Base-by-base conservation (phyloP, 2,113 vertebrate species). In the Scomber colias region DNA sequence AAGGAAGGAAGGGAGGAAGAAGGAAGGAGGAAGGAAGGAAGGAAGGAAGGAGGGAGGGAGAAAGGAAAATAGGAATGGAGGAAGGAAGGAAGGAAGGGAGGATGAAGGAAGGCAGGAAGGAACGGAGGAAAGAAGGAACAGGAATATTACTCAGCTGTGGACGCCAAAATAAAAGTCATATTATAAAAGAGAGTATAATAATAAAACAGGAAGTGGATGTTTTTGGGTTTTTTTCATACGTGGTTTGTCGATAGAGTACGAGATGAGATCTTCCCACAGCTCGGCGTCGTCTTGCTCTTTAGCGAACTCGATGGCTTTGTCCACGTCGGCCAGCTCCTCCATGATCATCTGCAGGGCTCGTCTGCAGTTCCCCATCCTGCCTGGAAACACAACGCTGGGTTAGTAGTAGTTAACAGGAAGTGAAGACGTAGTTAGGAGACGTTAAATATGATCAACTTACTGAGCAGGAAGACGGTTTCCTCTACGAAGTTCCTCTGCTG, bases 271-370 rank as follows among this genome's bases (percentile, higher is more conserved):
- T 87, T 99, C 98, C 98, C 98, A 99, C 46, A 99, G 96, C 81
- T 99, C 98, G 50, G 92, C 96, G 9, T 99, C 98, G 7, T 99
- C 98, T 86, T 99, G 98, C 73, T 99, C 98, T 90, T 99, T 99
- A 60, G 98, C 98, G 85, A 99, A 99, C 75, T 99, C 98, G 68
- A 99, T 99, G 49, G 98, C 98, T 90, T 99, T 99, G 90, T 99
- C 98, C 65, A 99, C 98, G 4, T 99, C 94, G 24, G 91, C 95
- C 79, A 98, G 71, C 82, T 99, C 98, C 88, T 98, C 97, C 97
- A 99, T 99, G 87, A 99, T 99, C 98, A 99, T 99, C 94, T 99
- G 98, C 74, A 99, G 89, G 13, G 98, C 98, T 45, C 96, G 96
- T 64, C 96, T 96, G 80, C 98, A 99, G 87, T 99, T 99, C 17